These are phyloP conservation scores for Ypsolopha sequella DNA, from an alignment of 2,888 invertebrate species.

Conservation along the genomic window DNA sequence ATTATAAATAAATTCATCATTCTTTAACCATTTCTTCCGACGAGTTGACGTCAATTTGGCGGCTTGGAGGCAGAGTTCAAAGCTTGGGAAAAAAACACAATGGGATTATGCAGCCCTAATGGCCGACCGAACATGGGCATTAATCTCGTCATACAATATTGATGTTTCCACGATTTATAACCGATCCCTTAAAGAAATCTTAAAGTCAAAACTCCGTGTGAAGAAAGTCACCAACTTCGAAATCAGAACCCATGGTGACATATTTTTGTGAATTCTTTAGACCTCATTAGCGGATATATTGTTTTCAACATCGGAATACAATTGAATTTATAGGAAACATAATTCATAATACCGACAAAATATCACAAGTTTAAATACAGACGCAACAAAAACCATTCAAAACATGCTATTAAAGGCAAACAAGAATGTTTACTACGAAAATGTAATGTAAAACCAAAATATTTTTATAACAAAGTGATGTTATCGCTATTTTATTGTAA, in stretches of 20 bases:
- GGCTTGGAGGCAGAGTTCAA: constrained; percentile 39
- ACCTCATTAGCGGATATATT: constrained; percentile 52
- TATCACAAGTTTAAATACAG: no score
- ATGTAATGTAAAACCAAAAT: no score
- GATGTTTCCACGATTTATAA: constrained; percentile 64
- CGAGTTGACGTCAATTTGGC: constrained; percentile 46
- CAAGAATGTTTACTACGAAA: no score
- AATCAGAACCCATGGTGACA: constrained; percentile 36
- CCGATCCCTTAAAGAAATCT: constrained; percentile 45
- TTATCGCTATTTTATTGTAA: no score
- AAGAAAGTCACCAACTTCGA: constrained; percentile 55
- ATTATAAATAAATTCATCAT: constrained; percentile 45
- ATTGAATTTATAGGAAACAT: constrained; percentile 33
- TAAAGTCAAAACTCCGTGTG: constrained; percentile 64
- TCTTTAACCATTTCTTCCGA: constrained; percentile 37
- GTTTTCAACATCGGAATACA: constrained; percentile 60
- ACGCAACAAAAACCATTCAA: no score
- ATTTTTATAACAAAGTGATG: no score
- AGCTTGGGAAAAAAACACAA: constrained; percentile 55
- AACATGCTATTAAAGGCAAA: no score
- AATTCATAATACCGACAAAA: not conserved
- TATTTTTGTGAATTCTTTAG: constrained; percentile 51
- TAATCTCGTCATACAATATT: constrained; percentile 67
- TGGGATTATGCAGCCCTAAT: constrained; percentile 63
- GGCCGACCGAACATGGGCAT: constrained; percentile 65